phyloP scores from a whole-genome alignment of 2,888 invertebrate species.

The Sinodicranocentrus sp. region DNA sequence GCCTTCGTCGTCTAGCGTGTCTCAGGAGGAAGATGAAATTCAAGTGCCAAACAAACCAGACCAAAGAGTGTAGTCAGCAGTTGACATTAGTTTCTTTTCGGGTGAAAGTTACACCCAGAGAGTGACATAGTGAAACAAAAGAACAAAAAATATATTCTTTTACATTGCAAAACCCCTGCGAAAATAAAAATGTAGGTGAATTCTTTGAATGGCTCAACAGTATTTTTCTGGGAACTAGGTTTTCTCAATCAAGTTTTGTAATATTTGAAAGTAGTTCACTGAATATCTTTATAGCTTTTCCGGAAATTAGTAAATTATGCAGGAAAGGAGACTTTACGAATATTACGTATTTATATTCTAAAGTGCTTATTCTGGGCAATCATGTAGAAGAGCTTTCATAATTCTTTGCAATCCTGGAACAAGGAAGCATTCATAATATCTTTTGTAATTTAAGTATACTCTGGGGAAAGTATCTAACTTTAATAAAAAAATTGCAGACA shows the following conservation, averaged over 20 bases:
- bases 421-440: conserved; percentile 10
- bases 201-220: too few species aligned
- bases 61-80: conserved; percentile 37
- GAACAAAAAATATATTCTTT: not conserved
- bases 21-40: conserved; percentile 48
- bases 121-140: conserved; percentile 10
- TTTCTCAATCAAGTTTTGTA: too few species aligned
- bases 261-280: too few species aligned
- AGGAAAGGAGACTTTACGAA: too few species aligned
- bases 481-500: too few species aligned
- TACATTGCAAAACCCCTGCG: not conserved
- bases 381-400: too few species aligned
- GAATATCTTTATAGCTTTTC: too few species aligned
- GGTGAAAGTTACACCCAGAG: not conserved
- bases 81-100: conserved; percentile 15
- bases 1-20: conserved; percentile 8
- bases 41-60: conserved; percentile 50
- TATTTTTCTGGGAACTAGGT: too few species aligned
- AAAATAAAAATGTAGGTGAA: not conserved
- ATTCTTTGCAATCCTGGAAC: too few species aligned
- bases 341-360: too few species aligned
- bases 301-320: too few species aligned
- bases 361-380: too few species aligned
- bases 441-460: conserved; percentile 9
- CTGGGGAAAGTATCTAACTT: not conserved